Percentiles rank a stretch among this genome's conserved stretches.
Evolutionary conservation across 2,113 vertebrate genomes (phyloP).

Genomic region (Varanus salvator): DNA sequence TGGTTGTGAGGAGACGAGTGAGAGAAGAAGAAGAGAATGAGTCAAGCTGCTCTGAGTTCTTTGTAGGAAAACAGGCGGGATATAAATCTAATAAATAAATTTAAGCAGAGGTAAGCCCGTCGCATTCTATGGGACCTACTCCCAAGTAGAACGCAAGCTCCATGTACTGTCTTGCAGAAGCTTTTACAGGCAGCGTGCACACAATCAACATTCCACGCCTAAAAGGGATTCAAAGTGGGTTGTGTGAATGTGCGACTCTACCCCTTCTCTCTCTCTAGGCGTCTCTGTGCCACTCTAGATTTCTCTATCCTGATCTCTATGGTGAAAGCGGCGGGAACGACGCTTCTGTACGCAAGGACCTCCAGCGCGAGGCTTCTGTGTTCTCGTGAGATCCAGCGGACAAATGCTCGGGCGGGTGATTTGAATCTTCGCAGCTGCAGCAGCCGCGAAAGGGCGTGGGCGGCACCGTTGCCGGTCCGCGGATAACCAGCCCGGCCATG

Average conservation of each 20-base stretch:
- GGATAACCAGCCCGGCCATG: neutral
- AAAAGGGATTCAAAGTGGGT: neutral
- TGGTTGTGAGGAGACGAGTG: too few relatives aligned
- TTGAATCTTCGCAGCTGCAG: neutral
- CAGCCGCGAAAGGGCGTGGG: neutral
- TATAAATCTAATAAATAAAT: too few relatives aligned
- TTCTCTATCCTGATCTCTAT: neutral
- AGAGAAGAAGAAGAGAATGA: too few relatives aligned
- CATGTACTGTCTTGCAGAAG: neutral
- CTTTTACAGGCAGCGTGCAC: neutral
- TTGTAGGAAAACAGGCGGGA: too few relatives aligned
- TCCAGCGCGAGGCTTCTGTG: neutral
- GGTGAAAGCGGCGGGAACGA: neutral
- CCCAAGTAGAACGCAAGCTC: neutral
- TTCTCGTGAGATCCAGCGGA: neutral
- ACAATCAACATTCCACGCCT: neutral
- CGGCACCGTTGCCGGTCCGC: accelerated
- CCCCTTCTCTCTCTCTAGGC: neutral
- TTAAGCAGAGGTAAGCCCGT: too few relatives aligned
- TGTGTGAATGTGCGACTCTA: neutral
- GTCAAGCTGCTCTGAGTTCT: too few relatives aligned
- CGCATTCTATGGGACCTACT: too few relatives aligned
- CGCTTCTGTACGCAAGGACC: accelerated
- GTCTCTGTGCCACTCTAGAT: neutral
- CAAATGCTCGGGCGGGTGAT: neutral